Evolutionary conservation across 2,888 invertebrate genomes (phyloP), one percentile per base, ranked within the genome.

Genomic region (Hirtodrosophila trivittata): DNA sequence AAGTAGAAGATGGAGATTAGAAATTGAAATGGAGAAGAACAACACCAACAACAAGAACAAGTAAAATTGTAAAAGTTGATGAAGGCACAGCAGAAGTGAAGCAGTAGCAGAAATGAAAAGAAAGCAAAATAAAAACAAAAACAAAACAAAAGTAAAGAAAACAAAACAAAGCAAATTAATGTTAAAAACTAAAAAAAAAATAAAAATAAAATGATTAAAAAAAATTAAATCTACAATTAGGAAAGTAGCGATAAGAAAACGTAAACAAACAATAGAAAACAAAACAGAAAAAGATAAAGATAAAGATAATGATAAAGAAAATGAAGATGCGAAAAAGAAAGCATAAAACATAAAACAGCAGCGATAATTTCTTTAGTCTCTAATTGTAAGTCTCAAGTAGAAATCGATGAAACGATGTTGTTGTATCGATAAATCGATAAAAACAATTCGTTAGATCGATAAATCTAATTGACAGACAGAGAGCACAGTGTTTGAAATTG

Each of bases 81-180:
- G 13, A 47, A 58, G 39, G 33, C 62, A 55, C 58, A 71, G 49
- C 52, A 63, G 43, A 49, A 59, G 38, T 47, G 59, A 33, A 55
- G 70, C n/a, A n/a, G n/a, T 70, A 73, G 77, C 58, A 52, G 58
- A 68, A 72, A 77, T 64, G 46, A 67, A 80, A 60, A 59, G 52
- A 71, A 71, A 72, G 55, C 66, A 65, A 71, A 56, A 60, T 62
- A 65, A 57, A 62, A 65, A 60, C 49, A 59, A 70, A 33, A 35
- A 26, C 32, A 42, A 50, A 28, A 50, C 25, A 47, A 50, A 14
- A 54, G 35, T 14, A n/a, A n/a, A 38, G 37, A 35, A 55, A 12
- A 12, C 10, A 57, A 51, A 62, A 58, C 33, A 54, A 60, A 67
- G 43, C 26, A 68, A 54, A 43, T 60, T 54, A 66, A 63, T 71